Evolutionary conservation across 1,140 invertebrate genomes (phyloP).

Genomic region (Drosophila sucinea): DNA sequence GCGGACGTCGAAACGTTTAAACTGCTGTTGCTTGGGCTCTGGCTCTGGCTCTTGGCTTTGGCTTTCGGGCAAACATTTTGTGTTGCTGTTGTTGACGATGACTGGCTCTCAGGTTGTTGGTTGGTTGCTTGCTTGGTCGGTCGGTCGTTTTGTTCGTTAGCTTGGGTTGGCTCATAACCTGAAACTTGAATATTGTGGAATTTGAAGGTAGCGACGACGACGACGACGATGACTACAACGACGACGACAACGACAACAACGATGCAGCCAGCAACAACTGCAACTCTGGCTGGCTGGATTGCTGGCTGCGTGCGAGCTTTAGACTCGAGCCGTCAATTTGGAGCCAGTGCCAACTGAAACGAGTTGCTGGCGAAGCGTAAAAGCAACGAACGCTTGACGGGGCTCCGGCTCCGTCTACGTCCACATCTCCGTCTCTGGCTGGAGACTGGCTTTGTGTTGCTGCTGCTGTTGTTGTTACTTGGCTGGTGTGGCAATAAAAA

Average conservation of each 20-base stretch:
- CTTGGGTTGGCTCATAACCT: slow-evolving; percentile 74
- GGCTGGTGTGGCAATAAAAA: slow-evolving; percentile 75
- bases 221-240: slow-evolving; percentile 27
- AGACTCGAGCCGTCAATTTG: slow-evolving; percentile 76
- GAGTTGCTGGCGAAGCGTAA: slow-evolving; percentile 77
- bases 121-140: slow-evolving; percentile 31
- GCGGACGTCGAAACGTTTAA: slow-evolving; percentile 59
- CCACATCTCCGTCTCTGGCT: slow-evolving; percentile 9
- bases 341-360: slow-evolving; percentile 73
- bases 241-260: slow-evolving; percentile 29
- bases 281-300: slow-evolving; percentile 60
- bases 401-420: slow-evolving; percentile 12
- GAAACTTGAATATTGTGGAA: slow-evolving; percentile 82
- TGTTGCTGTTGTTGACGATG: slow-evolving; percentile 60
- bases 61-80: slow-evolving; percentile 76
- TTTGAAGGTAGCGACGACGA: slow-evolving; percentile 73
- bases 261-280: slow-evolving; percentile 45
- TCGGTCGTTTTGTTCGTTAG: slow-evolving; percentile 33
- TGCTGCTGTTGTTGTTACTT: slow-evolving; percentile 39
- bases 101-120: slow-evolving; percentile 72
- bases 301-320: slow-evolving; percentile 73
- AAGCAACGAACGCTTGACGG: slow-evolving; percentile 70
- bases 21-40: slow-evolving; percentile 55
- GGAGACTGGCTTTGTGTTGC: slow-evolving; percentile 40
- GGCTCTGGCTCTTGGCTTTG: slow-evolving; percentile 61